phyloP scores from a whole-genome alignment of 2,797 vertebrate species.

The Threskiornis aethiopicus region DNA sequence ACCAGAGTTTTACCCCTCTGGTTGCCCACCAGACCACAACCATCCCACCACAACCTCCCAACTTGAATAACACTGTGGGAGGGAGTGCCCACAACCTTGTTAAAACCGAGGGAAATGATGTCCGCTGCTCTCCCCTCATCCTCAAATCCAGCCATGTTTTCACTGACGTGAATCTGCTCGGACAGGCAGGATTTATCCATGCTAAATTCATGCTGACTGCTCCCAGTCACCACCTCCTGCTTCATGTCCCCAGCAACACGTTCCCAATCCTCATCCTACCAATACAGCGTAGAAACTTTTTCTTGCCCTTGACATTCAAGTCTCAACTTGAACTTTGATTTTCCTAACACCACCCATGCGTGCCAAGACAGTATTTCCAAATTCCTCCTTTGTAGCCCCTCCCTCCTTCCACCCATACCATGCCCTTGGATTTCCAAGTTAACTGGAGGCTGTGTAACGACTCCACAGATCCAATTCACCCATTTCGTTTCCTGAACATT shows the following conservation, averaged over 20 bases:
- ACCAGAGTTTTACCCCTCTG: not conserved
- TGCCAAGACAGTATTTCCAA: not conserved
- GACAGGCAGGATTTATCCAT: not conserved
- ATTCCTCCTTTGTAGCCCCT: not conserved
- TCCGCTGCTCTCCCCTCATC: not conserved
- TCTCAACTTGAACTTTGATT: not conserved
- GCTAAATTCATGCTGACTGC: not conserved
- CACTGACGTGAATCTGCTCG: not conserved
- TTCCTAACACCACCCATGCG: not conserved
- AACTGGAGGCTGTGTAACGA: not conserved
- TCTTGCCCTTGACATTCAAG: not conserved
- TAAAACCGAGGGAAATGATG: accelerated
- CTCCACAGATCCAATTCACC: not conserved
- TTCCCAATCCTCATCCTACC: not conserved
- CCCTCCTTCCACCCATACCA: not conserved
- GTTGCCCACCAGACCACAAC: not conserved
- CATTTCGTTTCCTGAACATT: not conserved
- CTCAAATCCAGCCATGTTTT: not conserved
- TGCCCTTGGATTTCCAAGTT: not conserved
- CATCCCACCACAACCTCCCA: not conserved
- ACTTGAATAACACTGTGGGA: accelerated
- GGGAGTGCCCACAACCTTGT: not conserved
- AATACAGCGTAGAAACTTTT: not conserved
- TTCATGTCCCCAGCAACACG: not conserved
- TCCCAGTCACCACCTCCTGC: not conserved